A percentile compares a stretch with the other conserved stretches of the same genome.
These are phyloP conservation scores for Chloroclysta siterata DNA, from an alignment of 2,888 invertebrate genomes.

Conservation along the genomic window DNA sequence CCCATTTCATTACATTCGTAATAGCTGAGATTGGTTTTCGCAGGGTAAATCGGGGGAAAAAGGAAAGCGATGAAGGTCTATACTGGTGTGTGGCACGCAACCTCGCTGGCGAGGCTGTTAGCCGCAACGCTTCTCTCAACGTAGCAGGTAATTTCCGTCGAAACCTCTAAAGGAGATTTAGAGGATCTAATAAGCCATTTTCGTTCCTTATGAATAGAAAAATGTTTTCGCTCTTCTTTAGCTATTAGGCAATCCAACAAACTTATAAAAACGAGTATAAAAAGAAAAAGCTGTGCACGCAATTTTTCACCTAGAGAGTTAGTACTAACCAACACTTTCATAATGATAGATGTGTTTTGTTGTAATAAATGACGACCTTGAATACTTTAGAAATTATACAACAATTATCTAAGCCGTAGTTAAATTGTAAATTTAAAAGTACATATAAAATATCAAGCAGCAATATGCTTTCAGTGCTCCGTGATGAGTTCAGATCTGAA, in stretches of 20 bases:
- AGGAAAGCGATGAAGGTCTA: constrained; percentile 96
- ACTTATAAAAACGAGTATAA: too few species aligned
- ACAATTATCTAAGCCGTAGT: too few species aligned
- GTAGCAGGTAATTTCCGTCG: constrained; percentile 91
- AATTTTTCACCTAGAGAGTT: too few species aligned
- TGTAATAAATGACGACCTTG: too few species aligned
- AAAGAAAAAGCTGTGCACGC: too few species aligned
- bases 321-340: background rate
- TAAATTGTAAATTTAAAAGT: too few species aligned
- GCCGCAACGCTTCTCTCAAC: constrained; percentile 97
- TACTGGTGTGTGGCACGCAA: constrained; percentile 99
- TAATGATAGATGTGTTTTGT: background rate
- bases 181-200: background rate
- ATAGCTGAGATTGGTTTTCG: constrained; percentile 36
- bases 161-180: background rate
- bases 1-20: background rate
- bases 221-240: background rate
- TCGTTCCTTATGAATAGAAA: background rate
- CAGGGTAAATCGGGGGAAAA: constrained; percentile 96
- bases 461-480: constrained; percentile 88
- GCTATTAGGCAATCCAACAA: too few species aligned
- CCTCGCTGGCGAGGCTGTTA: constrained; percentile 93
- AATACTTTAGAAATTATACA: too few species aligned
- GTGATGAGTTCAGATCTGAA: constrained; percentile 96
- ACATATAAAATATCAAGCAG: background rate